Evolutionary conservation across 2,113 vertebrate species (phyloP), one percentile per base, ranked within the genome.

Genomic region (Tricholaema leucomelas): DNA sequence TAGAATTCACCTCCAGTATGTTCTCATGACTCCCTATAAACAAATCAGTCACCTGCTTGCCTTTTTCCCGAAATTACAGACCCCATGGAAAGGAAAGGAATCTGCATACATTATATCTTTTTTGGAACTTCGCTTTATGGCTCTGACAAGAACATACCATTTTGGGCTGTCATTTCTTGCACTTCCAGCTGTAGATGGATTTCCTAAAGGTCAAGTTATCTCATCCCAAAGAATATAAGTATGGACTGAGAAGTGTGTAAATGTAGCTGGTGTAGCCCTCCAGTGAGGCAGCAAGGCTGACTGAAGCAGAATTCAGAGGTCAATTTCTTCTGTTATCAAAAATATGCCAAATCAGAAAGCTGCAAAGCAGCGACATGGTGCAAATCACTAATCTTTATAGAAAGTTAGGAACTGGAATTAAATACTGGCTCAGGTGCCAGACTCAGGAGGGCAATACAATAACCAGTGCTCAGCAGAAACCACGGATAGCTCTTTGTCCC

Each of bases 171-270:
- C 80, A 67, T 60, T 81, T 86, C 76, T 87, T 94, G 79, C 48
- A 88, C 38, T 74, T 81, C 93, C 88, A 88, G 65, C 76, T 86
- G 70, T 56, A 78, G 85, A 71, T 75, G 70, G 28, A 38, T 72
- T 92, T 94, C 58, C 69, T 64, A 95, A 91, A 95, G 94, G 91
- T 92, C 88, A 94, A 12, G 61, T 66, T 83, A 65, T 83, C 76
- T 93, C 35, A 67, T 71, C 69, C 67, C 38, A 71, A 38, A 84
- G 42, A 88, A 77, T 83, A 90, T 64, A 58, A 75, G 61, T 64
- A 75, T 65, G 58, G 65, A 88, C 54, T 92, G 82, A 85, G 87
- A 69, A 83, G 19, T 1, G 1, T 46, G 17, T 27, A 4, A 63
- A 19, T 15, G 21, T 71, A 85, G 69, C 69, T 94, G 55, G 13